phyloP scores from a whole-genome alignment of 2,113 vertebrate genomes.

The Carassius auratus region DNA sequence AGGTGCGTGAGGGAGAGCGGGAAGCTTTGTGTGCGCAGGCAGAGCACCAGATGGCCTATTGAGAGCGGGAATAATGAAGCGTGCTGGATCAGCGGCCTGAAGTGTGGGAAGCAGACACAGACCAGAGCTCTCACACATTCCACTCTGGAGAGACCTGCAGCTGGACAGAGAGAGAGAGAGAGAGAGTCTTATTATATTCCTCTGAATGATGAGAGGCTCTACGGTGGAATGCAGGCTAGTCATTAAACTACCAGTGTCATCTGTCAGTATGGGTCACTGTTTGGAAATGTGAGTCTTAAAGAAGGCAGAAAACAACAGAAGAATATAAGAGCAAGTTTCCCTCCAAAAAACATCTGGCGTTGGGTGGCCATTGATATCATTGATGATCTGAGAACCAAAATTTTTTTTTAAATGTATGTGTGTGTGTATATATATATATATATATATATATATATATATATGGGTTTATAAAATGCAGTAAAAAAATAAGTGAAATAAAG shows the following conservation, averaged over 20 bases:
- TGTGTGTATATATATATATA: no score
- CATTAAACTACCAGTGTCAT: slow-evolving; percentile 52
- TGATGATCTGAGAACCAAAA: background rate
- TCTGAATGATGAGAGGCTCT: slow-evolving; percentile 59
- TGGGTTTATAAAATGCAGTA: no score
- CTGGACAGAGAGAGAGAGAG: slow-evolving; percentile 50
- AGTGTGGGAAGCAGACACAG: slow-evolving; percentile 71
- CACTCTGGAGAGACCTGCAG: slow-evolving; percentile 57
- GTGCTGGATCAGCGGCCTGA: slow-evolving; percentile 59
- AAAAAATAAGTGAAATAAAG: no score
- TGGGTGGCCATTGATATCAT: slow-evolving; percentile 30
- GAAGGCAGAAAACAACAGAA: background rate
- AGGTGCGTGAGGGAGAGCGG: slow-evolving; percentile 56
- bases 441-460: no score
- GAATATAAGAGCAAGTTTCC: slow-evolving; percentile 48
- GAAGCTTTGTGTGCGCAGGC: slow-evolving; percentile 38
- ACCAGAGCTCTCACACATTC: slow-evolving; percentile 70
- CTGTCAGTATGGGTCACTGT: slow-evolving; percentile 56
- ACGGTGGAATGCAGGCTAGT: slow-evolving; percentile 54
- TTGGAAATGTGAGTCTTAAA: slow-evolving; percentile 51
- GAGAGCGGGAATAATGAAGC: slow-evolving; percentile 78
- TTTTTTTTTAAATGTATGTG: no score
- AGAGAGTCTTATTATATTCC: slow-evolving; percentile 22
- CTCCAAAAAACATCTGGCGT: slow-evolving; percentile 54
- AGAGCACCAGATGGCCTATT: slow-evolving; percentile 85